Base-by-base conservation (phyloP, 2,888 invertebrate genomes). In the Lepidochrysops patricia region DNA sequence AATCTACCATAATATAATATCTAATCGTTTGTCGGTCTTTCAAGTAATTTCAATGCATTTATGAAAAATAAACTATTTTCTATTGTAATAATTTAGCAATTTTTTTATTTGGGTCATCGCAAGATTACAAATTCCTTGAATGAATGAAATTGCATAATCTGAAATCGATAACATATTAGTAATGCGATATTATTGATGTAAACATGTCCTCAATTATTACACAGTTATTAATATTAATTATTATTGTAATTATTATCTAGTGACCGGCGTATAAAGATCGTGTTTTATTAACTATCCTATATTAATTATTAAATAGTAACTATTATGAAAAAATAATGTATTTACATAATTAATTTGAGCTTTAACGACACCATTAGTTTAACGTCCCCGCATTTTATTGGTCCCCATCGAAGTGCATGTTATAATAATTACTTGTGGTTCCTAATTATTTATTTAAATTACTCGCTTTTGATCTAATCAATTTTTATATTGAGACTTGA, bases 321-420 rank as follows among this genome's bases (percentile, higher is more conserved):
- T 63, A 68, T 68, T 71, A 69, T 68, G 26, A 66, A 70, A 71
- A 71, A 74, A 72, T 67, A 64, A 76, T 79, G 76, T 68, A 72
- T 76, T 77, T 76, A 77, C 54, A 19, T 61, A 61, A 62, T 76
- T 73, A 73, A 71, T 70, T 72, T 66, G 15, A 54, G 32, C 54
- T 13, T 29, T 54, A 54, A 54, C 29, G 32, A 32, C 29, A 54
- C 32, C 15, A 54, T 54, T 54, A 54, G 15, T 29, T 54, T 32
- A 15, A 54, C 15, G 29, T 27, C 32, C 15, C 19, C 3, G 4
- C 4, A 9, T 54, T 54, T 54, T 32, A 54, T 54, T 54, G 54
- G 29, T 52, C 29, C 26, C 27, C 26, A 32, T 52, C n/a, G 50
- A 26, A 7, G 9, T 32, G 29, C 54, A 29, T 19, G 54, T 54